phyloP scores from a whole-genome alignment of 1,140 invertebrate species.

The Solenopsis invicta region DNA sequence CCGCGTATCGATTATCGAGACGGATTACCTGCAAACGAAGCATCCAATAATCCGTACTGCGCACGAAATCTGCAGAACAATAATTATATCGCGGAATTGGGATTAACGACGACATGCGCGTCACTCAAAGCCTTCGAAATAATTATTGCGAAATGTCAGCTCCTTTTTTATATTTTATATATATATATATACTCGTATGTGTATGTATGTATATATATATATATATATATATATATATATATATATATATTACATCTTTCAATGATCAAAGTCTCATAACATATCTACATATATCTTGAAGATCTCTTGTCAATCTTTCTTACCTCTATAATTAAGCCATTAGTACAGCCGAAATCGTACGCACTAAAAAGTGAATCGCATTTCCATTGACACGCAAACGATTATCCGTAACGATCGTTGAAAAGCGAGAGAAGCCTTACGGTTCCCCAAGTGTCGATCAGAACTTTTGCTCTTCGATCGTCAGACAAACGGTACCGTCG shows the following conservation, averaged over 20 bases:
- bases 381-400: neutral
- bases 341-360: constrained; percentile 6
- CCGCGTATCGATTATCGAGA: constrained; percentile 47
- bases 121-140: neutral
- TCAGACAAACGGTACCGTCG: neutral
- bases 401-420: constrained; percentile 1
- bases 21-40: constrained; percentile 23
- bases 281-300: neutral
- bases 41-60: constrained; percentile 35
- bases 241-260: constrained; percentile 58
- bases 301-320: constrained; percentile 17
- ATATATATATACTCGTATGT: no score
- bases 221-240: neutral
- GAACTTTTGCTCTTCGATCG: neutral
- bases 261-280: constrained; percentile 35
- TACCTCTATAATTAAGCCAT: constrained; percentile 33
- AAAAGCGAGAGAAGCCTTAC: neutral
- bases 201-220: no score
- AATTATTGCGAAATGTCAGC: neutral
- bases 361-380: constrained; percentile 6
- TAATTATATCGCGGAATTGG: neutral
- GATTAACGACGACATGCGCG: neutral
- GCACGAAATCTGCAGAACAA: neutral
- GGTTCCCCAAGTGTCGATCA: constrained; percentile 3
- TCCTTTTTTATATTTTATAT: constrained; percentile 33